Conservation (phyloP, 2,888 invertebrate genomes). For the Caenorhabditis zanzibari region DNA sequence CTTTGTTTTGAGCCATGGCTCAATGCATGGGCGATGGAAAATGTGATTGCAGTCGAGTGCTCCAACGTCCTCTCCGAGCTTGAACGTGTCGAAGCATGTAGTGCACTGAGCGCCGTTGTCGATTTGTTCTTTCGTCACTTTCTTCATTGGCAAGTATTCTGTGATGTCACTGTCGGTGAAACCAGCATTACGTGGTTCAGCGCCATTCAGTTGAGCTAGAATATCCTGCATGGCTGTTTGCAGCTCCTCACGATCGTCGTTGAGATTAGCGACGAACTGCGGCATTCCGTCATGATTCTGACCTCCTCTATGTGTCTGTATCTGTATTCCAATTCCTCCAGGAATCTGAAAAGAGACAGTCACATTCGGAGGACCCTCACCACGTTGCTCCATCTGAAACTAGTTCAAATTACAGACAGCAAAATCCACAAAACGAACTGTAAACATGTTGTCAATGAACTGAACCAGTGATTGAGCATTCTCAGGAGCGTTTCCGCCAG, state of each 20-base stretch:
- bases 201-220: constrained; percentile 1
- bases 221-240: constrained; percentile 24
- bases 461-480: not conserved
- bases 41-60: constrained; percentile 72
- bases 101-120: constrained; percentile 74
- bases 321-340: constrained; percentile 15
- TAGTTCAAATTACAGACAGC: too few relatives aligned
- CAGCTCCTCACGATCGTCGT: constrained; percentile 3
- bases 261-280: constrained; percentile 8
- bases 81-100: constrained; percentile 76
- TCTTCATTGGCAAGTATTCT: constrained; percentile 56
- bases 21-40: constrained; percentile 74
- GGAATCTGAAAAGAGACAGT: constrained; percentile 38
- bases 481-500: constrained; percentile 1
- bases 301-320: constrained; percentile 12
- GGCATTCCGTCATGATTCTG: not conserved
- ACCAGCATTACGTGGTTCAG: too few relatives aligned
- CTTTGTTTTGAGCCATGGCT: constrained; percentile 72
- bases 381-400: constrained; percentile 15
- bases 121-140: constrained; percentile 69
- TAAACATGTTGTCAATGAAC: constrained; percentile 27
- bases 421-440: constrained; percentile 1
- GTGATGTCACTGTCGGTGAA: constrained; percentile 36
- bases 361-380: constrained; percentile 1
- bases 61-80: constrained; percentile 69